Percentiles rank a stretch among this genome's conserved stretches.
These are phyloP conservation scores for Eucriotettix oculatus DNA, from an alignment of 2,888 invertebrate genomes.

Conservation along the genomic window DNA sequence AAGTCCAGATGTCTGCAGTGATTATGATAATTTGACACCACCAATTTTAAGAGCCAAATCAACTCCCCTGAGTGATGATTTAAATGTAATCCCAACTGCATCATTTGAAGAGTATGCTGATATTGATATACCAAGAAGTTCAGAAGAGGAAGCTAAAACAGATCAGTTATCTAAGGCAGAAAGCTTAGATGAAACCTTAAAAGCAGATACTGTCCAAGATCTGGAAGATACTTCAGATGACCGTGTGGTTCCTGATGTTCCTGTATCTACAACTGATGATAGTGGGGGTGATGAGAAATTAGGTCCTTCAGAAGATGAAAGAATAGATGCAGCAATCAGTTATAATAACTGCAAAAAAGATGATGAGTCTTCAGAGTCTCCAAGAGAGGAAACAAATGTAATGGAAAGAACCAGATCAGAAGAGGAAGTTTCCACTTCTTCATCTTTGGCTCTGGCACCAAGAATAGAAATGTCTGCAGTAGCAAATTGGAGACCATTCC, in stretches of 20 bases:
- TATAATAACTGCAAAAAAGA: background rate
- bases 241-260: background rate
- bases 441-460: slow-evolving; percentile 20
- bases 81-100: background rate
- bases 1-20: slow-evolving; percentile 4
- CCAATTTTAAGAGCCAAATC: slow-evolving; percentile 17
- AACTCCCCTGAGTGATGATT: background rate
- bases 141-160: background rate
- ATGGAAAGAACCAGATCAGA: slow-evolving; percentile 9
- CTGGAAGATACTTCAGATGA: background rate
- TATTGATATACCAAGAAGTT: background rate
- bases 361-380: slow-evolving; percentile 4
- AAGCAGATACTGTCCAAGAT: background rate
- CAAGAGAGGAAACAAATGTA: slow-evolving; percentile 1
- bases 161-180: slow-evolving; percentile 25
- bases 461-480: slow-evolving; percentile 48
- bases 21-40: slow-evolving; percentile 16
- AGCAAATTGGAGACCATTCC: slow-evolving; percentile 64
- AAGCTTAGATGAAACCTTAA: slow-evolving; percentile 20
- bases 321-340: background rate
- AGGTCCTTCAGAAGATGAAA: background rate
- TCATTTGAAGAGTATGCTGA: background rate
- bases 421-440: slow-evolving; percentile 16
- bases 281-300: background rate
- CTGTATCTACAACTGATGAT: background rate